Evolutionary conservation across 2,888 invertebrate species (phyloP), one percentile per base, ranked within the genome.

Genomic region (Xestia c-nigrum): DNA sequence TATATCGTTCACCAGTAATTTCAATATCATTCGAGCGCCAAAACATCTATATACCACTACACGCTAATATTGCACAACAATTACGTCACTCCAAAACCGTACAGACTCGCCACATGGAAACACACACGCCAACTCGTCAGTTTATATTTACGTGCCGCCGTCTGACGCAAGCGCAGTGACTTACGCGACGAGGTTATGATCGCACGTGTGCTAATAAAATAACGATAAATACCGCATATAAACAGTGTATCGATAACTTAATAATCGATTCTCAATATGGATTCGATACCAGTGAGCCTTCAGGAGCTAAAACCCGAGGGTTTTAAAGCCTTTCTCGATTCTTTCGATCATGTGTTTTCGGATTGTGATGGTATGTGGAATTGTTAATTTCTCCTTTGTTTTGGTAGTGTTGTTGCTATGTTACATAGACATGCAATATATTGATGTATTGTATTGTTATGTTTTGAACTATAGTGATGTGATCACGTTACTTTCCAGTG

Each of bases 291-390:
- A 50, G 92, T 95, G 85, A 91, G 96, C 87, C 86, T 97, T 57
- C 89, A 93, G 55, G 94, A 95, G 66, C 88, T 97, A 14, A 89
- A 94, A 24, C 90, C 93, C 71, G 92, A 92, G 64, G 96, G 97
- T 65, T 92, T 97, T 24, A 93, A 95, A 83, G 89, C 92, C 78
- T 97, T 97, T 87, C 83, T 98, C 16, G 94, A 97, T 85, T 97
- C 97, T 3, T 97, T 98, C 86, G 98, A 98, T 90, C 97, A 97
- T 86, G 97, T 98, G 71, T 97, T 98, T 79, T 97, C 98, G 65
- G 98, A 98, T 91, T 98, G 98, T 91, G 98, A 98, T 93, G 98
- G 98, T 97, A 92, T 93, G 97, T 94, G 81, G 50, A 67, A 63
- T 59, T 79, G 46, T 40, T 73, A 12, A 31, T 69, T 65, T 43